Evolutionary conservation across 2,113 vertebrate species (phyloP).

Genomic region (Arvicanthis niloticus): DNA sequence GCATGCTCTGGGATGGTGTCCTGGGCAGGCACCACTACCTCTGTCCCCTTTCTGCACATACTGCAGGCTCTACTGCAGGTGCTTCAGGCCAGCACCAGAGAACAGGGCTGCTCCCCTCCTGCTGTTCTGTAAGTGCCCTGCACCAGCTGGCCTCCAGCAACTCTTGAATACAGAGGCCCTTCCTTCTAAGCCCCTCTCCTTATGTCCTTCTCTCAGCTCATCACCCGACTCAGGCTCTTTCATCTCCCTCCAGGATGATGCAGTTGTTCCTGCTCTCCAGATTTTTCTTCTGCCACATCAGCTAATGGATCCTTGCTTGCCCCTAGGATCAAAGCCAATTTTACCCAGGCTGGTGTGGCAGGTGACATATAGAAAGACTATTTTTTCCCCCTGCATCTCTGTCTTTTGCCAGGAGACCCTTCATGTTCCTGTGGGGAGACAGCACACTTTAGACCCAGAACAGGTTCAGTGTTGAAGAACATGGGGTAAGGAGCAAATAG

Average conservation of each 20-base stretch:
- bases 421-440: neutral
- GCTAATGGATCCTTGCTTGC: accelerated
- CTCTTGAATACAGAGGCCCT: neutral
- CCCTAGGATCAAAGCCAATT: neutral
- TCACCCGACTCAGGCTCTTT: accelerated
- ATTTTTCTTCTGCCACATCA: no score
- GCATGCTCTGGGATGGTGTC: neutral
- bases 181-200: neutral
- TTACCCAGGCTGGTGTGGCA: neutral
- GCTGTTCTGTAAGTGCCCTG: neutral
- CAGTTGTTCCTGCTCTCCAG: accelerated
- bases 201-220: no score
- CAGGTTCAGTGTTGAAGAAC: neutral
- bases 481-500: accelerated
- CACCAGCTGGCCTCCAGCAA: neutral
- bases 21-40: neutral
- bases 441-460: neutral
- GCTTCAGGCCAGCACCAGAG: neutral
- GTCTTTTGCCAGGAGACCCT: neutral
- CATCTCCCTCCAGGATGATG: no score
- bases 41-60: neutral
- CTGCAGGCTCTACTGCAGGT: neutral
- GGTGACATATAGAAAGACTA: neutral
- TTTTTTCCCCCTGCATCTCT: neutral
- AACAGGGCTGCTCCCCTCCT: neutral